phyloP scores from a whole-genome alignment of 2,113 vertebrate species.

The Galeopterus variegatus region DNA sequence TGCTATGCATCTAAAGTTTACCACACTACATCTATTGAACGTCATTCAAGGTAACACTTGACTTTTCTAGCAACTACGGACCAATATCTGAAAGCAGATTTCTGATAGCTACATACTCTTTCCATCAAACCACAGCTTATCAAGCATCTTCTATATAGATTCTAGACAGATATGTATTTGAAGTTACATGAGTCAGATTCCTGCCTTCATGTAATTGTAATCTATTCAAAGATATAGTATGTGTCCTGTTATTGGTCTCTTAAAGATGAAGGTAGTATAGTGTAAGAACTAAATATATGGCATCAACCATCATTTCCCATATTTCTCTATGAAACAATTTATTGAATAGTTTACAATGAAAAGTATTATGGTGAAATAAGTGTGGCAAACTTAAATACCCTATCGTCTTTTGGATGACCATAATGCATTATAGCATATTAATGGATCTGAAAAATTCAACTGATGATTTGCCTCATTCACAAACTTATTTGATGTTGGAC shows the following conservation, averaged over 20 bases:
- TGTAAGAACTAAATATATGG: not conserved
- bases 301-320: not conserved
- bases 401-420: not conserved
- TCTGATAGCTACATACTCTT: not conserved
- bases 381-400: not conserved
- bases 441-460: not conserved
- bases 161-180: not conserved
- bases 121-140: not conserved
- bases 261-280: not conserved
- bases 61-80: not conserved
- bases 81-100: not conserved
- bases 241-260: not conserved
- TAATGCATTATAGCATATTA: not conserved
- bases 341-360: not conserved
- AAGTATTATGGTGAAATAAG: not conserved
- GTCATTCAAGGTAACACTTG: not conserved
- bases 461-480: not conserved
- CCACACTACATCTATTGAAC: not conserved
- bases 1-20: not conserved
- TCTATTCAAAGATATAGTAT: not conserved
- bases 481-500: not conserved
- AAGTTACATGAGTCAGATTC: not conserved
- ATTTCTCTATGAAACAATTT: not conserved
- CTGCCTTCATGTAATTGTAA: not conserved
- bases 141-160: not conserved